Conservation (phyloP, 2,888 invertebrate genomes). For the Ichneumoninae sp. region DNA sequence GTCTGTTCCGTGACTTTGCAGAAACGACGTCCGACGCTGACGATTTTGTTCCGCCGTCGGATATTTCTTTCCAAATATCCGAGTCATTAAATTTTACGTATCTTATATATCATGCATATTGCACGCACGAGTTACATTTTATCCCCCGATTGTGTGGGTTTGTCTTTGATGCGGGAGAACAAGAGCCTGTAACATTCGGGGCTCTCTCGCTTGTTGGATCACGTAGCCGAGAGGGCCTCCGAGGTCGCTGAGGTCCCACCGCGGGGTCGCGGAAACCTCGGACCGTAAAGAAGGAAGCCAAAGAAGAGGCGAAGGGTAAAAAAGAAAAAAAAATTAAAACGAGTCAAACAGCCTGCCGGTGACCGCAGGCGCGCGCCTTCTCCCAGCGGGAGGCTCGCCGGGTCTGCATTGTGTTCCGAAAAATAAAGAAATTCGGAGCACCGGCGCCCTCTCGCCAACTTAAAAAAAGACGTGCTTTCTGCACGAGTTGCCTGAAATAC, state of each 20-base stretch:
- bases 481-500: constrained; percentile 28
- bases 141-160: constrained; percentile 14
- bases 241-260: constrained; percentile 24
- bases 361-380: constrained; percentile 59
- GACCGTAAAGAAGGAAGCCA: constrained; percentile 57
- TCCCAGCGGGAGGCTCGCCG: constrained; percentile 61
- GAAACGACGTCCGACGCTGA: neutral
- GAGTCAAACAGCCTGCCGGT: constrained; percentile 51
- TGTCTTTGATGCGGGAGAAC: constrained; percentile 10
- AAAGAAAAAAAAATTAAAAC: constrained; percentile 34
- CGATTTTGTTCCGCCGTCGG: neutral
- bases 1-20: constrained; percentile 26
- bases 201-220: neutral
- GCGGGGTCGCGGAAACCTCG: constrained; percentile 32
- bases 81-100: constrained; percentile 22
- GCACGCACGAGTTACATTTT: neutral
- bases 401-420: constrained; percentile 48
- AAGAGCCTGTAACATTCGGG: constrained; percentile 8
- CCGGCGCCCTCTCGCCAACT: constrained; percentile 40
- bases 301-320: constrained; percentile 42
- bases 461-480: neutral
- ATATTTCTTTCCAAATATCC: neutral
- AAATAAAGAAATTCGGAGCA: constrained; percentile 56
- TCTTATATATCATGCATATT: neutral
- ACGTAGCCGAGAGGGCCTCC: neutral